Percentiles rank a stretch among this genome's conserved stretches.
Evolutionary conservation across 2,888 invertebrate genomes (phyloP).

Genomic region (Acleris laterana): DNA sequence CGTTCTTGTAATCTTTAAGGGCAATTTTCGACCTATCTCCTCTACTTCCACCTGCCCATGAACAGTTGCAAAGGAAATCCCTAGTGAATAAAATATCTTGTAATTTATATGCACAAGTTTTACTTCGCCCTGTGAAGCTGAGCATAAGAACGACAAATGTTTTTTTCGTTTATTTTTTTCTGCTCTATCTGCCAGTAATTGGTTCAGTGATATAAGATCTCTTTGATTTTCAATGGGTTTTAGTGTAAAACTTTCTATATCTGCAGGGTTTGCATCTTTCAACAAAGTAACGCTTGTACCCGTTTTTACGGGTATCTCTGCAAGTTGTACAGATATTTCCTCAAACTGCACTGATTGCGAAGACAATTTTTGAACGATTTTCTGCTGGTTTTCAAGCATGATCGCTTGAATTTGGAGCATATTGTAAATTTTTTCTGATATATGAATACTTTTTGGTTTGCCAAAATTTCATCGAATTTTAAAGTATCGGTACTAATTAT

Average conservation of each 20-base stretch:
- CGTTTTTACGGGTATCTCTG: too few relatives aligned
- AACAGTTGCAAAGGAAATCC: conserved; percentile 13
- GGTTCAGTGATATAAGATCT: conserved; percentile 33
- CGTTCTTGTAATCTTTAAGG: conserved; percentile 12
- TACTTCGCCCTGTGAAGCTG: conserved; percentile 35
- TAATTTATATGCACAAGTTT: conserved; percentile 34
- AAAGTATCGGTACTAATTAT: too few relatives aligned
- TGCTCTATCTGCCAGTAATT: conserved; percentile 34
- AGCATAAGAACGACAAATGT: conserved; percentile 15
- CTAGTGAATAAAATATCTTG: conserved; percentile 10
- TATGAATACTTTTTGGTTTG: too few relatives aligned
- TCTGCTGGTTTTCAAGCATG: too few relatives aligned
- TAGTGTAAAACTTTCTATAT: conserved; percentile 33
- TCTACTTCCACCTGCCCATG: conserved; percentile 32
- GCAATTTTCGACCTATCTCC: conserved; percentile 5
- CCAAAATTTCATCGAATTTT: too few relatives aligned
- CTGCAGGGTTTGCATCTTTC: conserved; percentile 30
- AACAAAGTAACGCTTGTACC: conserved; percentile 31
- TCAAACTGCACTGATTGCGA: too few relatives aligned
- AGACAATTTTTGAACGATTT: too few relatives aligned
- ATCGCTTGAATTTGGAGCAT: too few relatives aligned
- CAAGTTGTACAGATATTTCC: too few relatives aligned
- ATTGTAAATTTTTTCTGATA: too few relatives aligned
- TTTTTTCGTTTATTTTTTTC: conserved; percentile 6
- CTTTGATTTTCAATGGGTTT: conserved; percentile 36